Evolutionary conservation across 2,888 invertebrate species (phyloP).

Genomic region (Lucinisca nassula): DNA sequence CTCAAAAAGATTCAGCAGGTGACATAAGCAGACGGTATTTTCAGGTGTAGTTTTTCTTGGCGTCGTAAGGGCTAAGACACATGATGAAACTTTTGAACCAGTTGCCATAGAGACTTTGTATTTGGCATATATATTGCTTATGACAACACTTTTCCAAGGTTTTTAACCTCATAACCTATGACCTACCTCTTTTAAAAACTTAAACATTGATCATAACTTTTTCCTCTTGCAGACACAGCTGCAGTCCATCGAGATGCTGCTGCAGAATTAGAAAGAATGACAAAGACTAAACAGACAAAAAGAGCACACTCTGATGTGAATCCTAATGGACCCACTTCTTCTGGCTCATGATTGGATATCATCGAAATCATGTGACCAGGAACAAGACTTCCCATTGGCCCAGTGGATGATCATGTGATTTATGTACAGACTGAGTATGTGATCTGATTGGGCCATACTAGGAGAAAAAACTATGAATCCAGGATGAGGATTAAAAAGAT

Average conservation of each 20-base stretch:
- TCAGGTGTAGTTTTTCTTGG: too few relatives aligned
- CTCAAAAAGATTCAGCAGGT: too few relatives aligned
- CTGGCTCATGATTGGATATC: conserved; percentile 71
- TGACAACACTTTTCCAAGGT: too few relatives aligned
- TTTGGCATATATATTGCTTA: too few relatives aligned
- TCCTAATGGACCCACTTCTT: conserved; percentile 76
- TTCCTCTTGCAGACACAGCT: conserved; percentile 90
- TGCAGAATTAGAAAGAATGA: conserved; percentile 96
- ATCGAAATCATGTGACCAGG: conserved; percentile 46
- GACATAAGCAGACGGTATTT: too few relatives aligned
- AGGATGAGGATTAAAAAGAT: conserved; percentile 47
- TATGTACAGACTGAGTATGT: conserved; percentile 36
- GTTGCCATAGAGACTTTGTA: too few relatives aligned
- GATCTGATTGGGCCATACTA: conserved; percentile 59
- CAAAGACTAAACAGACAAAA: conserved; percentile 85
- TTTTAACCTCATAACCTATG: too few relatives aligned
- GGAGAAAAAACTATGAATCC: background rate
- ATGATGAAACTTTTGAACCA: too few relatives aligned
- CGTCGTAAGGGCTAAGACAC: too few relatives aligned
- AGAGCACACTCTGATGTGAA: conserved; percentile 73
- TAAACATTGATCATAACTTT: too few relatives aligned
- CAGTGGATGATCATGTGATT: conserved; percentile 65
- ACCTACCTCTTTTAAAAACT: too few relatives aligned
- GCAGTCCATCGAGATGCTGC: conserved; percentile 96
- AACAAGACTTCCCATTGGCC: conserved; percentile 66